A percentile compares a stretch with the other conserved stretches of the same genome.
Evolutionary conservation across 2,113 vertebrate genomes (phyloP).

Genomic region (Aramus guarauna): DNA sequence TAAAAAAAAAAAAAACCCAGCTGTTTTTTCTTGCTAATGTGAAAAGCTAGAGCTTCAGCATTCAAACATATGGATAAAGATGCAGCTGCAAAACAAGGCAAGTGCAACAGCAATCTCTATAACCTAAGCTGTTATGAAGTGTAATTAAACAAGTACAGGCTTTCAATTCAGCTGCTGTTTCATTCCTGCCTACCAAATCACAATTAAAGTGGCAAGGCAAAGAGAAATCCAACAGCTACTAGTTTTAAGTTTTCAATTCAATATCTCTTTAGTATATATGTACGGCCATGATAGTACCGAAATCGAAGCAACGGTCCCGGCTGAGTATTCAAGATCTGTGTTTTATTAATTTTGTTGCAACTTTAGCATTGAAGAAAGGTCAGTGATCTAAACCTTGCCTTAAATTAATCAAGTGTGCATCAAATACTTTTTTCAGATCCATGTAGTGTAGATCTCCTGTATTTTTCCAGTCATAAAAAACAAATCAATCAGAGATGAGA

Average conservation of each 20-base stretch:
- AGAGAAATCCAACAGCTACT: not conserved
- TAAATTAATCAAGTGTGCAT: not conserved
- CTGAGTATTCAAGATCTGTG: not conserved
- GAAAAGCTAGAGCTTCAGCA: not conserved
- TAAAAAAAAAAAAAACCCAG: not conserved
- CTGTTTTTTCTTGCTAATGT: not conserved
- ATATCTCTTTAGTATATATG: accelerated
- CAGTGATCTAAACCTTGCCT: not conserved
- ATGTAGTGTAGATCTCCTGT: not conserved
- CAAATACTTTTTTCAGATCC: not conserved
- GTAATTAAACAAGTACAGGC: not conserved
- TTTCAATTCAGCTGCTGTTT: not conserved
- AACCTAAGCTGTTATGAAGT: not conserved
- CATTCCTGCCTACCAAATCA: not conserved
- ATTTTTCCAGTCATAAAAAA: not conserved
- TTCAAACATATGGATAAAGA: not conserved
- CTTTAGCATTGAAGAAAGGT: not conserved
- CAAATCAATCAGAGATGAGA: not conserved
- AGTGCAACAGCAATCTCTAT: not conserved
- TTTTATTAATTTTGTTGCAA: not conserved
- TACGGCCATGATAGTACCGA: not conserved
- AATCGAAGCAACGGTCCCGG: not conserved
- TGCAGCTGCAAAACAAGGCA: not conserved
- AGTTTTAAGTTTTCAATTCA: not conserved
- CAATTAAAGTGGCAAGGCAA: not conserved